Evolutionary conservation across 2,888 invertebrate genomes (phyloP).

Genomic region (Onchidella celtica): DNA sequence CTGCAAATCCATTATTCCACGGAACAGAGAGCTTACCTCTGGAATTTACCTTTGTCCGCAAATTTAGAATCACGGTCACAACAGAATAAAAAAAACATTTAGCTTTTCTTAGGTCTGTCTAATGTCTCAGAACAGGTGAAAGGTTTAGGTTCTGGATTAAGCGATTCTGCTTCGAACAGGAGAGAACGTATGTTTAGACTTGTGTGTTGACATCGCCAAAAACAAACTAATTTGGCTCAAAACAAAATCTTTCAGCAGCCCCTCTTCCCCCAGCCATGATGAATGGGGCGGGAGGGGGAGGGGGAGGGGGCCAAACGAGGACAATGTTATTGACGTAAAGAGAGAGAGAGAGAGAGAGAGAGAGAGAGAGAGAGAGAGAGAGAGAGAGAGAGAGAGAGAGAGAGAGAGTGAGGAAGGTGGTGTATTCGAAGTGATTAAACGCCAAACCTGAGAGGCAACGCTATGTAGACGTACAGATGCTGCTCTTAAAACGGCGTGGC

Average conservation of each 20-base stretch:
- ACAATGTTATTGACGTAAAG: background rate
- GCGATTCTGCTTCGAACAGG: no score
- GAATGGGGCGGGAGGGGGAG: background rate
- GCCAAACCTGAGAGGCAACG: background rate
- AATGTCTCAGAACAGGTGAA: background rate
- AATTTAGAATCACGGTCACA: no score
- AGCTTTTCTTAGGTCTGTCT: no score
- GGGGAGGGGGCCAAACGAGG: background rate
- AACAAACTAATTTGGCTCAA: background rate
- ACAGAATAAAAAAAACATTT: no score
- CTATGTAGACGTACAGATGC: background rate
- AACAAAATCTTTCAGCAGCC: no score
- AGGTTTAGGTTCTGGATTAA: background rate
- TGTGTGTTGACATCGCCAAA: background rate
- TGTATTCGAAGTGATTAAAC: background rate
- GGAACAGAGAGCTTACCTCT: no score
- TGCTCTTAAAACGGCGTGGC: no score
- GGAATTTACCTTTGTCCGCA: no score
- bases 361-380: slow-evolving; percentile 15
- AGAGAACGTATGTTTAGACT: background rate
- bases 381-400: slow-evolving; percentile 1
- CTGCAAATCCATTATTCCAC: no score
- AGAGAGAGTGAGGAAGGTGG: background rate
- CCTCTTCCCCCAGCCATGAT: no score
- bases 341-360: slow-evolving; percentile 18